Conservation (phyloP, 2,113 vertebrate genomes). For the rat (Rattus norvegicus) region DNA sequence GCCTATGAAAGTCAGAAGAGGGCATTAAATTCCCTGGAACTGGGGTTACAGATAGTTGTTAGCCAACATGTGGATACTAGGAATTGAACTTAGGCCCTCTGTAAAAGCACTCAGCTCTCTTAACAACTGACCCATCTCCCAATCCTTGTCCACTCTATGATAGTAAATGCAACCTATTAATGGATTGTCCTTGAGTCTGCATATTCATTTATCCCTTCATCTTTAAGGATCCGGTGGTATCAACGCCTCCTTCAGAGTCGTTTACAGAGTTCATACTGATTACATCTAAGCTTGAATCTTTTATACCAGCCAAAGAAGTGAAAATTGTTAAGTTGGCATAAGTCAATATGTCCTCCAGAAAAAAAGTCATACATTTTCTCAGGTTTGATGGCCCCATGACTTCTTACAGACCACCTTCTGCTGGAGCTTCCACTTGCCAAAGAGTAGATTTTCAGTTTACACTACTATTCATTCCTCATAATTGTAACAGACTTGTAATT, state of each 20-base stretch:
- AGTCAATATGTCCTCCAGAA: neutral
- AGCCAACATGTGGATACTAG: neutral
- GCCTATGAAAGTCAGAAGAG: neutral
- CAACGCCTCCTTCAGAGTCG: neutral
- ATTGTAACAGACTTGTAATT: neutral
- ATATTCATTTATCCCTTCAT: neutral
- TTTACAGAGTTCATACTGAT: neutral
- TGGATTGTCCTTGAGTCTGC: neutral
- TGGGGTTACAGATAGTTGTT: too few relatives aligned
- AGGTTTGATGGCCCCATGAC: neutral
- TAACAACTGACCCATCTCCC: neutral
- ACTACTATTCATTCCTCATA: neutral
- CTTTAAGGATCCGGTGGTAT: neutral
- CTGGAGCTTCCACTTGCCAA: neutral
- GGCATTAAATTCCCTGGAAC: neutral
- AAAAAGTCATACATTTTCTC: slow-evolving; percentile 16
- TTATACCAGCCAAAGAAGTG: neutral
- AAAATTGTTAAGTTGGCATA: neutral
- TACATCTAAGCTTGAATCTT: neutral
- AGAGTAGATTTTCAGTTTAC: slow-evolving; percentile 36
- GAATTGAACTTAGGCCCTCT: neutral
- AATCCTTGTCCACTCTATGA: neutral
- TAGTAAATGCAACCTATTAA: neutral
- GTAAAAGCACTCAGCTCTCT: neutral
- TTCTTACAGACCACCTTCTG: neutral